Evolutionary conservation across 2,888 invertebrate species (phyloP).

Genomic region (Synanthedon formicaeformis): DNA sequence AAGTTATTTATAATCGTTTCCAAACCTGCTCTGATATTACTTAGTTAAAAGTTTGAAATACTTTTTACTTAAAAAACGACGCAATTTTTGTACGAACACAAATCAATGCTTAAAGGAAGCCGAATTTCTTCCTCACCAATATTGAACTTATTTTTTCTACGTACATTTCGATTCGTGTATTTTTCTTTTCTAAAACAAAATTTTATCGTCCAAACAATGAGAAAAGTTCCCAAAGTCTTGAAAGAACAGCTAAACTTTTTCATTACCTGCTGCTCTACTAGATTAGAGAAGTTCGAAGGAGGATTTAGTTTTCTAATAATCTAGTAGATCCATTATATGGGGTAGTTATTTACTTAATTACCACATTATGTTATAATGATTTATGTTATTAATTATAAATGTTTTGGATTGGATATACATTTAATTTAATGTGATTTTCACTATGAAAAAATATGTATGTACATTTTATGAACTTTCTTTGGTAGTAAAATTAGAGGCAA

Average conservation of each 20-base stretch:
- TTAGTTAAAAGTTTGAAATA: not conserved
- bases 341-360: not conserved
- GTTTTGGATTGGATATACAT: too few species aligned
- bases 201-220: not conserved
- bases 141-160: too few species aligned
- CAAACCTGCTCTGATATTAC: too few species aligned
- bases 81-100: not conserved
- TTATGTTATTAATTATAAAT: too few species aligned
- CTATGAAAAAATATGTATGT: too few species aligned
- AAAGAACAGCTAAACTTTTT: conserved; percentile 1
- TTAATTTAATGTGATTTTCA: too few species aligned
- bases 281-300: not conserved
- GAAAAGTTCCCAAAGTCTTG: not conserved
- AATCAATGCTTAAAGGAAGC: not conserved
- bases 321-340: not conserved
- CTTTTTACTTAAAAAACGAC: not conserved
- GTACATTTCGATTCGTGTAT: not conserved
- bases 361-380: too few species aligned
- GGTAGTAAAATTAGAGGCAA: too few species aligned
- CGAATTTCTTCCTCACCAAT: not conserved
- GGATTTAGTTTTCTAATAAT: not conserved
- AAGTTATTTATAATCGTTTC: too few species aligned
- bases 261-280: not conserved
- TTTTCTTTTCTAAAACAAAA: not conserved
- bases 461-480: too few species aligned